phyloP scores from a whole-genome alignment of 1,140 invertebrate genomes.

The Drosophila elegans region DNA sequence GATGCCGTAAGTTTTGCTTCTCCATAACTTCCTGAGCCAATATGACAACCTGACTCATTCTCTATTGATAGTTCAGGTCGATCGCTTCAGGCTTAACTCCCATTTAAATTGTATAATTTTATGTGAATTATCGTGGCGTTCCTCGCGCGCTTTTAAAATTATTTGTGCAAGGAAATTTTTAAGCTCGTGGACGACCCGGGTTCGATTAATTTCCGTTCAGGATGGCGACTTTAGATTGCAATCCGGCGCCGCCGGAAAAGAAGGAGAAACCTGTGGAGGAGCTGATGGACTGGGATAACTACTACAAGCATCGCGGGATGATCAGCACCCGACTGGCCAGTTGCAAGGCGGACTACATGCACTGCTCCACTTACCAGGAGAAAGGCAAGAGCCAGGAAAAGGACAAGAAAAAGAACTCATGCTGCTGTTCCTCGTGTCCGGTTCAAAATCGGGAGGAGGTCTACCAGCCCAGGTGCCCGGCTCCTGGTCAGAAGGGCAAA shows the following conservation, averaged over 20 bases:
- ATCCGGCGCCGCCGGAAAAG: not conserved
- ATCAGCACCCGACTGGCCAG: slow-evolving; percentile 25
- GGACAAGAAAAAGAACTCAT: slow-evolving; percentile 11
- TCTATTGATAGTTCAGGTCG: slow-evolving; percentile 69
- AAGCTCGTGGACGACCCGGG: slow-evolving; percentile 6
- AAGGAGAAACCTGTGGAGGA: slow-evolving; percentile 16
- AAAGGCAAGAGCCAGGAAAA: slow-evolving; percentile 5
- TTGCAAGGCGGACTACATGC: slow-evolving; percentile 46
- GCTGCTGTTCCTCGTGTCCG: slow-evolving; percentile 52
- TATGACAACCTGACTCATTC: slow-evolving; percentile 25
- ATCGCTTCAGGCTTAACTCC: slow-evolving; percentile 48
- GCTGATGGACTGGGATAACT: slow-evolving; percentile 18
- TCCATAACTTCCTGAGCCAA: not conserved
- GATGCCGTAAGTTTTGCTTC: slow-evolving; percentile 18
- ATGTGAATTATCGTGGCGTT: slow-evolving; percentile 44
- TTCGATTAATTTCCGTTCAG: not conserved
- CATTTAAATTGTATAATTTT: slow-evolving; percentile 49
- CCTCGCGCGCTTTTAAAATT: slow-evolving; percentile 38
- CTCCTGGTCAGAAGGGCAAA: slow-evolving; percentile 43
- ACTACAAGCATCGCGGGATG: slow-evolving; percentile 40
- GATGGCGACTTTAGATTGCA: not conserved
- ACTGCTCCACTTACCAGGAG: slow-evolving; percentile 37
- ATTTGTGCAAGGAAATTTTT: slow-evolving; percentile 32
- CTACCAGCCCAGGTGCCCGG: slow-evolving; percentile 19
- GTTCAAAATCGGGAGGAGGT: not conserved